Percentiles rank a stretch among this genome's conserved stretches.
Conservation (phyloP, 2,888 invertebrate genomes). For the Dioctria rufipes region DNA sequence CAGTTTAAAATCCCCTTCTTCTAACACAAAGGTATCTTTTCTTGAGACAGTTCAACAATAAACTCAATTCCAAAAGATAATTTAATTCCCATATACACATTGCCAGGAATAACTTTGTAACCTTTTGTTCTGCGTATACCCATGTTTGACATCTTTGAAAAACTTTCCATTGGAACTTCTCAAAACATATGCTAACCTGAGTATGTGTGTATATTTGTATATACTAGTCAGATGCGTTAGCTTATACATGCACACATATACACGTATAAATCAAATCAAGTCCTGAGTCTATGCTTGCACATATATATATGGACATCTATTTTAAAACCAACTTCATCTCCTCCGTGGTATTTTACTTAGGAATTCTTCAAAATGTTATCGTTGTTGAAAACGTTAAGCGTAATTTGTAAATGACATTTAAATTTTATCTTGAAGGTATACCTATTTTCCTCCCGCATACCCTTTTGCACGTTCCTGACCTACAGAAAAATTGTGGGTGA, state of each 20-base stretch:
- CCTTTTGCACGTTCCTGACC: no score
- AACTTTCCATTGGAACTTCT: slow-evolving; percentile 29
- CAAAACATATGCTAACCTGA: neutral
- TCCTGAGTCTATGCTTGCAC: no score
- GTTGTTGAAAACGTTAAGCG: slow-evolving; percentile 36
- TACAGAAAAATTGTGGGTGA: slow-evolving; percentile 4
- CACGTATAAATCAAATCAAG: no score
- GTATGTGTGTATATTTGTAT: neutral
- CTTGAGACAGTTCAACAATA: slow-evolving; percentile 34
- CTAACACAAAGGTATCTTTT: slow-evolving; percentile 11
- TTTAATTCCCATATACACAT: slow-evolving; percentile 27
- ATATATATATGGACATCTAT: no score
- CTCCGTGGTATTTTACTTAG: no score
- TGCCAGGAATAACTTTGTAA: slow-evolving; percentile 31
- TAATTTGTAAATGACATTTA: slow-evolving; percentile 52
- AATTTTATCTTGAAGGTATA: slow-evolving; percentile 42
- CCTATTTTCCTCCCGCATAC: neutral
- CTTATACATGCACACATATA: no score
- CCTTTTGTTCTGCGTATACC: slow-evolving; percentile 36
- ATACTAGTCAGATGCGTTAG: no score
- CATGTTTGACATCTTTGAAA: slow-evolving; percentile 42
- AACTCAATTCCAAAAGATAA: slow-evolving; percentile 45
- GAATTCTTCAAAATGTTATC: slow-evolving; percentile 36
- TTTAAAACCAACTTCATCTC: no score
- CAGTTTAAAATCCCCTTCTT: neutral